Evolutionary conservation across 2,797 vertebrate species (phyloP).

Genomic region (Melanotaenia boesemani): DNA sequence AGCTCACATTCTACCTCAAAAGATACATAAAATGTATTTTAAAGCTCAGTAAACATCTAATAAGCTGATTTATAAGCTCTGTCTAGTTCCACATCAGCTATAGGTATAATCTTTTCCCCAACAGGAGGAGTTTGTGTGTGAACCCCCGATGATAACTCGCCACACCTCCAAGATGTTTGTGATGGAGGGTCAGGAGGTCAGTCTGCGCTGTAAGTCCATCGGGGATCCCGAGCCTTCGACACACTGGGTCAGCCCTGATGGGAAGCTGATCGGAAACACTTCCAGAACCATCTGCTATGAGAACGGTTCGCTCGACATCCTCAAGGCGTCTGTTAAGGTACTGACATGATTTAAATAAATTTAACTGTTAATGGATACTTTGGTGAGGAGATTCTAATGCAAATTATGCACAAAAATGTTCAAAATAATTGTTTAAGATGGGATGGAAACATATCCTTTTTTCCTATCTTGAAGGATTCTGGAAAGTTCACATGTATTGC

Average conservation of each 20-base stretch:
- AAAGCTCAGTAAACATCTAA: too few species aligned
- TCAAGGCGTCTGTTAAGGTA: slow-evolving; percentile 81
- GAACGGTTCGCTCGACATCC: slow-evolving; percentile 92
- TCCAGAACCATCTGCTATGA: slow-evolving; percentile 88
- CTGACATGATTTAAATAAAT: background rate
- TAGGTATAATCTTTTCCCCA: background rate
- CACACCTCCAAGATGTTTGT: slow-evolving; percentile 85
- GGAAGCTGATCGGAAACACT: slow-evolving; percentile 91
- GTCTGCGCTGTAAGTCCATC: slow-evolving; percentile 92
- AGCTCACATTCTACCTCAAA: background rate
- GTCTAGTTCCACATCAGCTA: too few species aligned
- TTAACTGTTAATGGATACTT: too few species aligned
- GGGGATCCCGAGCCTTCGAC: slow-evolving; percentile 93
- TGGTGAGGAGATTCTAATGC: too few species aligned
- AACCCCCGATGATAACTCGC: slow-evolving; percentile 92
- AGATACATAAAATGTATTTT: too few species aligned
- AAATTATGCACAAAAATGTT: too few species aligned
- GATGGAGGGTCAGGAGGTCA: slow-evolving; percentile 87
- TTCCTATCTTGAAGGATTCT: slow-evolving; percentile 76
- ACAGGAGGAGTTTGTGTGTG: slow-evolving; percentile 91
- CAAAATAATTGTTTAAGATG: too few species aligned
- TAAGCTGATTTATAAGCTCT: too few species aligned
- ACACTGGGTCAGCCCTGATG: slow-evolving; percentile 93
- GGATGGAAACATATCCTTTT: background rate
- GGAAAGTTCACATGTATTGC: slow-evolving; percentile 94